These are phyloP conservation scores for Crematogaster levior DNA, from an alignment of 2,888 invertebrate genomes.

Conservation along the genomic window DNA sequence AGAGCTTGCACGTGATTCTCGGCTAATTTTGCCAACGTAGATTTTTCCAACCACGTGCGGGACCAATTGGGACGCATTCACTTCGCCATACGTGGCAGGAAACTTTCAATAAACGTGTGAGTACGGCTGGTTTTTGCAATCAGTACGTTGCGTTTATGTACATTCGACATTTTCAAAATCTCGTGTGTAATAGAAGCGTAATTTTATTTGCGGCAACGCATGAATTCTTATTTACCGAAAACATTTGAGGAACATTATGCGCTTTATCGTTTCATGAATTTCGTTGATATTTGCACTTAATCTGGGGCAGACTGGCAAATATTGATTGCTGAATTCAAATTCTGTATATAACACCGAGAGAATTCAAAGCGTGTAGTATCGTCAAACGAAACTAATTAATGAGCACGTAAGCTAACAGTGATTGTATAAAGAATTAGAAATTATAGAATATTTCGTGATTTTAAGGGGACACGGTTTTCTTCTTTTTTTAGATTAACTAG, in stretches of 20 bases:
- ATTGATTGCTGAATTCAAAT: slow-evolving; percentile 20
- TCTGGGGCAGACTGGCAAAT: not conserved
- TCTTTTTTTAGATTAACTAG: slow-evolving; percentile 50
- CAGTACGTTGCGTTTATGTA: slow-evolving; percentile 6
- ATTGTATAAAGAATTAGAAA: slow-evolving; percentile 41
- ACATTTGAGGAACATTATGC: not conserved
- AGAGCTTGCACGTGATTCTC: slow-evolving; percentile 28
- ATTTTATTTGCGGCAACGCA: not conserved
- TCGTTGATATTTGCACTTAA: slow-evolving; percentile 2
- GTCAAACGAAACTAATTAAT: slow-evolving; percentile 31
- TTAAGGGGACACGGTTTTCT: not conserved
- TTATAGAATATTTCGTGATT: slow-evolving; percentile 29
- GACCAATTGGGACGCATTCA: slow-evolving; percentile 54
- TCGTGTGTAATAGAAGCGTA: not conserved
- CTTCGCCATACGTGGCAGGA: slow-evolving; percentile 16
- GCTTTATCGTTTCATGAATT: slow-evolving; percentile 13
- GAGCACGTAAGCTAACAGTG: slow-evolving; percentile 24
- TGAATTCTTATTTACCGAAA: slow-evolving; percentile 10
- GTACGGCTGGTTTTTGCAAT: not conserved
- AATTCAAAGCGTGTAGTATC: not conserved
- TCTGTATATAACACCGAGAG: not conserved
- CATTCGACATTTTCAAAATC: slow-evolving; percentile 26
- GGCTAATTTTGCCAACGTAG: slow-evolving; percentile 60
- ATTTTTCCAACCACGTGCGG: slow-evolving; percentile 62
- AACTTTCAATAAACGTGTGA: slow-evolving; percentile 45